Conservation (phyloP, 2,888 invertebrate genomes). For the Drosophila hamatofila region DNA sequence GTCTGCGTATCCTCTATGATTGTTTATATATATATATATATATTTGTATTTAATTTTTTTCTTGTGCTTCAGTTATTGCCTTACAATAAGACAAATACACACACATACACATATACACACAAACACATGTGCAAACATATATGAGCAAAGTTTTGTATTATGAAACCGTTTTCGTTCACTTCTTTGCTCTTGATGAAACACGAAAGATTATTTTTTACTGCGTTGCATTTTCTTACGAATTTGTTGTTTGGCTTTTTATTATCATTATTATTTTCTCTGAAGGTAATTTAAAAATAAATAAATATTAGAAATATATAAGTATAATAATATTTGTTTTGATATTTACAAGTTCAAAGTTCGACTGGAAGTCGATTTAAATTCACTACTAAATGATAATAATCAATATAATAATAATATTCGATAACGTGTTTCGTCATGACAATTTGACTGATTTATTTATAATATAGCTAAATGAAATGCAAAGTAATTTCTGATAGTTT, state of each 20-base stretch:
- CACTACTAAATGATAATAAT: background rate
- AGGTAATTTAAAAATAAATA: background rate
- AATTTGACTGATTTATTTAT: background rate
- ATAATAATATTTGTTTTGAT: background rate
- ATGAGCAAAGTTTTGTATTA: slow-evolving; percentile 12
- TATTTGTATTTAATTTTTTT: background rate
- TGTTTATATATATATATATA: slow-evolving; percentile 9
- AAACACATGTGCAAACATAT: slow-evolving; percentile 10
- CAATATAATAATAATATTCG: background rate
- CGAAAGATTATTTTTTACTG: background rate
- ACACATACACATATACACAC: slow-evolving; percentile 31
- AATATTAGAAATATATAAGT: background rate
- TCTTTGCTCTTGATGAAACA: slow-evolving; percentile 12
- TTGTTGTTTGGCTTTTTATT: background rate
- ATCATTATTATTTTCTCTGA: background rate
- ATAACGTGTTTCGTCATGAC: background rate
- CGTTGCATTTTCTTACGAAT: background rate
- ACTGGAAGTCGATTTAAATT: no score
- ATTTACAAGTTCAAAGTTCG: no score
- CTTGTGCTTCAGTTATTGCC: slow-evolving; percentile 6
- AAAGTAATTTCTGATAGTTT: background rate
- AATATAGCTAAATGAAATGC: background rate
- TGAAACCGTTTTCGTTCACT: slow-evolving; percentile 55
- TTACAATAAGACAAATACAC: slow-evolving; percentile 30
- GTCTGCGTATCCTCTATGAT: slow-evolving; percentile 39